These are phyloP conservation scores for Stigmatopora argus DNA, from an alignment of 2,113 vertebrate species.

Conservation along the genomic window DNA sequence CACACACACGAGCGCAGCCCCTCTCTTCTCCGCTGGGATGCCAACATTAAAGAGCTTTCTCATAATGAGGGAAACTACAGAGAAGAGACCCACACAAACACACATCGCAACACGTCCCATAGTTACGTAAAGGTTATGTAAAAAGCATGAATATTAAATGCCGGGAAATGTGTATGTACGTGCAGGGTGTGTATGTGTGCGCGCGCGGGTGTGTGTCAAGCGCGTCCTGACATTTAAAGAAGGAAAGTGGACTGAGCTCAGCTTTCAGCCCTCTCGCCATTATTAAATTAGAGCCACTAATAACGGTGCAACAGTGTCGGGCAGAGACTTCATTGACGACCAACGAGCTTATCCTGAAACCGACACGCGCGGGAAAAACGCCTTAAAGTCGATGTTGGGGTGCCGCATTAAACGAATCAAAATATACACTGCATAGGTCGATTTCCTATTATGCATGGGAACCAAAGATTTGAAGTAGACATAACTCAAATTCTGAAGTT, in stretches of 20 bases:
- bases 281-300: slow-evolving; percentile 5
- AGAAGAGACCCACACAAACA: slow-evolving; percentile 47
- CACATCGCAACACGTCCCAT: slow-evolving; percentile 38
- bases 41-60: slow-evolving; percentile 69
- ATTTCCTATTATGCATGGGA: too few relatives aligned
- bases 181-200: slow-evolving; percentile 29
- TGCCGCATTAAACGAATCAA: too few relatives aligned
- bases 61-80: slow-evolving; percentile 71
- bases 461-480: too few relatives aligned
- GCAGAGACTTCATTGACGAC: slow-evolving; percentile 1
- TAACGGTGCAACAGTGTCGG: neutral
- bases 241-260: slow-evolving; percentile 1
- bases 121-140: slow-evolving; percentile 67
- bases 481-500: too few relatives aligned
- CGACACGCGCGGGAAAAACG: too few relatives aligned
- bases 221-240: slow-evolving; percentile 6
- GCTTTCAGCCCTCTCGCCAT: neutral
- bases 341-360: too few relatives aligned
- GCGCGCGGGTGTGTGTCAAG: slow-evolving; percentile 1
- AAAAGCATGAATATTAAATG: slow-evolving; percentile 62
- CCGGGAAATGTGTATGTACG: slow-evolving; percentile 21
- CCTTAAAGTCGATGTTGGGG: too few relatives aligned
- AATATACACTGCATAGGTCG: too few relatives aligned
- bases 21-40: slow-evolving; percentile 61
- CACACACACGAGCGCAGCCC: slow-evolving; percentile 9